Evolutionary conservation across 2,113 vertebrate species (phyloP), one percentile per base, ranked within the genome.

Genomic region (Grallaria varia): DNA sequence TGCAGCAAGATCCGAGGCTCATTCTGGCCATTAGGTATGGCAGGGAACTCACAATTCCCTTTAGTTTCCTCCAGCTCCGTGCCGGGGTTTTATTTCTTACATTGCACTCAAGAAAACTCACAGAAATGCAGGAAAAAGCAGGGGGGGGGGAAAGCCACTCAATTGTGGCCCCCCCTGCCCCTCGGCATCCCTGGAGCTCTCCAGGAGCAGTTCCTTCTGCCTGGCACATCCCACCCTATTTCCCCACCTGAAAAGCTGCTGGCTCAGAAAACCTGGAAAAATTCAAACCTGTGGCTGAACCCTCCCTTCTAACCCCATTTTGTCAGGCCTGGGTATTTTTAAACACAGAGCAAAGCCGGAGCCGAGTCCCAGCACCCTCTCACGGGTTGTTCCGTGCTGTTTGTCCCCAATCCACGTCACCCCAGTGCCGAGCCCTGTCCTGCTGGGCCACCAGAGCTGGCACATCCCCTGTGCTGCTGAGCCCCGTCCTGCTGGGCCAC

Each of bases 271-370:
- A 75, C 18, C 68, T 71, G 87, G 82, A 68, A 80, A 84, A 91
- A 96, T n/a, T 10, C 84, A 75, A 82, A 73, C 14, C 71, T 73
- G 1, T 1, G 60, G 83, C 75, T 56, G 87, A 84, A 81, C 30
- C 77, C 89, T 91, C 82, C 85, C 73, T 86, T 47, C 87, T 86
- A 96, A 93, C 92, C 96, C 88, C 90, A 55, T 93, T 95, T 94
- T 86, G 92, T 90, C 96, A 96, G 89, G 66, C 69, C 44, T 2
- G 89, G 49, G 88, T 93, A 95, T 96, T 96, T 95, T 96, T 94
- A 88, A 95, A 77, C 47, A 4, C 87, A 9, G 82, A 90, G 90
- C 42, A 24, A 63, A 89, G 74, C 81, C 9, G 14, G 77, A 56
- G 72, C 67, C 0, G 59, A 44, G 79, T 4, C 82, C 5, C 81